Conservation (phyloP, 2,113 vertebrate species). For the Oreotrochilus melanogaster region DNA sequence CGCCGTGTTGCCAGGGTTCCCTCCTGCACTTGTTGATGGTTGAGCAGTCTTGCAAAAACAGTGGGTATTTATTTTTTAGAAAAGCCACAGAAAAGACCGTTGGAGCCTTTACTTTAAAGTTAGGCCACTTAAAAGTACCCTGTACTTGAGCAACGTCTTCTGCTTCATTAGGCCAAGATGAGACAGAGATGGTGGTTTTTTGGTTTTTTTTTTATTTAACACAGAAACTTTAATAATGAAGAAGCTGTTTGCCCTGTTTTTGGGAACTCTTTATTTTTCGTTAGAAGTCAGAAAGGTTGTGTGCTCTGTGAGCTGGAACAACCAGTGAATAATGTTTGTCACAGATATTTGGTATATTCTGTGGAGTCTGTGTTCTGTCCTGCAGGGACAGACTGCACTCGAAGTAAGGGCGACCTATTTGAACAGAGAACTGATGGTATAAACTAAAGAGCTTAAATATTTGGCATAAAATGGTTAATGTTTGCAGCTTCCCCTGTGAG, state of each 20-base stretch:
- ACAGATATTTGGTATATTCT: fast-evolving
- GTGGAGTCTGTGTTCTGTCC: background rate
- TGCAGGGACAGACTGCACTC: too few relatives aligned
- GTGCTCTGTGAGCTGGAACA: fast-evolving
- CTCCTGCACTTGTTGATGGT: background rate
- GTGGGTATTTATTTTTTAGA: background rate
- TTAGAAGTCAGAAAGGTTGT: background rate
- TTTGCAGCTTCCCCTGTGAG: fast-evolving
- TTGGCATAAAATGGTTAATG: background rate
- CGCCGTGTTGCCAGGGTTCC: background rate
- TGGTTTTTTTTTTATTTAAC: background rate
- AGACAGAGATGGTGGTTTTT: background rate
- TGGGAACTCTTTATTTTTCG: background rate
- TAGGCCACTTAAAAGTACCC: background rate
- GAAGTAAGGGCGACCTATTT: background rate
- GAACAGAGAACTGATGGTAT: background rate
- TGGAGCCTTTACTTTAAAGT: background rate
- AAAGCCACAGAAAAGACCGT: background rate
- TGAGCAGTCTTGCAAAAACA: background rate
- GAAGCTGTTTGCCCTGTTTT: background rate
- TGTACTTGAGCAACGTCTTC: background rate
- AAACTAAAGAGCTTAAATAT: background rate
- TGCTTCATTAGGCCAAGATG: background rate
- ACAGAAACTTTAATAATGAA: background rate
- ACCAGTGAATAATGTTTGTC: background rate